Evolutionary conservation across 2,888 invertebrate genomes (phyloP).

Genomic region (Marronus borbonicus): DNA sequence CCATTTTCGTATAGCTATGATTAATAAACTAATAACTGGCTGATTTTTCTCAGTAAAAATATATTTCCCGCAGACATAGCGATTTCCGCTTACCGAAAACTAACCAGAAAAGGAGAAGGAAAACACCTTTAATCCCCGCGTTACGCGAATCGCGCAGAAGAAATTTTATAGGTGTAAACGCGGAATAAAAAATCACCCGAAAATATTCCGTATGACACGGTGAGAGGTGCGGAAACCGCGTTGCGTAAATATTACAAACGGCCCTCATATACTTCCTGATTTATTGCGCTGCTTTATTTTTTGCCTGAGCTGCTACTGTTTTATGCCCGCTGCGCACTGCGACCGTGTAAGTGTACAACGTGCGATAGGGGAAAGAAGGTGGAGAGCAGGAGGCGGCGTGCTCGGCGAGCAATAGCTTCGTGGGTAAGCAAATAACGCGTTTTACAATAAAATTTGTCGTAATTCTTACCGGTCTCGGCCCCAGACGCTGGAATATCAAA

Average conservation of each 20-base stretch:
- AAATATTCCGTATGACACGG: constrained; percentile 53
- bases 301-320: constrained; percentile 48
- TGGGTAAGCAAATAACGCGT: constrained; percentile 36
- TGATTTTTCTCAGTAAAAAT: too few relatives aligned
- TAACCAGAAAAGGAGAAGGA: too few relatives aligned
- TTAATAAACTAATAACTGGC: too few relatives aligned
- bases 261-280: constrained; percentile 51
- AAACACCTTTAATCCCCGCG: too few relatives aligned
- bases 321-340: constrained; percentile 3
- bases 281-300: constrained; percentile 53
- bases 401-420: neutral
- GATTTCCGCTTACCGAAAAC: too few relatives aligned
- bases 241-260: constrained; percentile 58
- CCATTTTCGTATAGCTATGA: too few relatives aligned
- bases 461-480: constrained; percentile 18
- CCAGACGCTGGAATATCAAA: constrained; percentile 29
- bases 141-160: neutral
- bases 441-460: constrained; percentile 43
- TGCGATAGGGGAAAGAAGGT: neutral
- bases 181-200: constrained; percentile 35
- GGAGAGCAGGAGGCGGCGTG: neutral
- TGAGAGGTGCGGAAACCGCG: constrained; percentile 55
- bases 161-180: constrained; percentile 34
- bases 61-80: too few relatives aligned
- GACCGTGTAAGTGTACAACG: neutral